Conservation (phyloP, 1,140 invertebrate genomes). For the Bombus terrestris region DNA sequence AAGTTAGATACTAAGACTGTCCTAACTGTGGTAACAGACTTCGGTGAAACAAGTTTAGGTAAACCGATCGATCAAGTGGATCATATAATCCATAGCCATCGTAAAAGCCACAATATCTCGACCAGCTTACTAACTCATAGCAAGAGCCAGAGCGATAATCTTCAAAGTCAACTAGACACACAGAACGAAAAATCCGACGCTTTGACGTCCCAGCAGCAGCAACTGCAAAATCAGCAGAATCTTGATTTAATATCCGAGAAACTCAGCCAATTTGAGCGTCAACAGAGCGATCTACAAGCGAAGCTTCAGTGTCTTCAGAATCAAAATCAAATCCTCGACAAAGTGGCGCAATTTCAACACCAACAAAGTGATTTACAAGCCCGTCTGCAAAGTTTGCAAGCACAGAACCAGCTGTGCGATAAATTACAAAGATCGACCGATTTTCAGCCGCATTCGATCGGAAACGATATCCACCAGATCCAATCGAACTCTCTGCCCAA, state of each 20-base stretch:
- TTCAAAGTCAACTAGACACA: slow-evolving; percentile 65
- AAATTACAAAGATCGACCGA: slow-evolving; percentile 68
- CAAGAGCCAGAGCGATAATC: slow-evolving; percentile 74
- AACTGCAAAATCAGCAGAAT: slow-evolving; percentile 79
- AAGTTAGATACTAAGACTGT: slow-evolving; percentile 77
- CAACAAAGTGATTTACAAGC: slow-evolving; percentile 77
- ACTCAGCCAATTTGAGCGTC: slow-evolving; percentile 78
- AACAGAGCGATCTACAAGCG: slow-evolving; percentile 79
- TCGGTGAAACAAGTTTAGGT: slow-evolving; percentile 66
- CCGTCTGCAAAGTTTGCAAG: slow-evolving; percentile 75
- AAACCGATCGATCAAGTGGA: slow-evolving; percentile 77
- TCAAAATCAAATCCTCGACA: slow-evolving; percentile 81
- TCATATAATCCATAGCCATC: slow-evolving; percentile 81
- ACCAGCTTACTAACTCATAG: slow-evolving; percentile 72
- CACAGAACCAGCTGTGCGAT: slow-evolving; percentile 72
- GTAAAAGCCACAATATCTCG: slow-evolving; percentile 74
- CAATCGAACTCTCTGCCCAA: slow-evolving; percentile 68
- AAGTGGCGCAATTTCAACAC: slow-evolving; percentile 79
- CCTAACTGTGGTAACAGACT: slow-evolving; percentile 77
- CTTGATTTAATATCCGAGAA: slow-evolving; percentile 80
- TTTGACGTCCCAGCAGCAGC: slow-evolving; percentile 58
- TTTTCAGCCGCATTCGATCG: slow-evolving; percentile 55
- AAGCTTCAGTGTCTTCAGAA: slow-evolving; percentile 80
- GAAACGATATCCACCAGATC: slow-evolving; percentile 66
- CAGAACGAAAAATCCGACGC: slow-evolving; percentile 68